Evolutionary conservation across 2,797 vertebrate genomes (phyloP).

Genomic region (Pangasius mekongensis): DNA sequence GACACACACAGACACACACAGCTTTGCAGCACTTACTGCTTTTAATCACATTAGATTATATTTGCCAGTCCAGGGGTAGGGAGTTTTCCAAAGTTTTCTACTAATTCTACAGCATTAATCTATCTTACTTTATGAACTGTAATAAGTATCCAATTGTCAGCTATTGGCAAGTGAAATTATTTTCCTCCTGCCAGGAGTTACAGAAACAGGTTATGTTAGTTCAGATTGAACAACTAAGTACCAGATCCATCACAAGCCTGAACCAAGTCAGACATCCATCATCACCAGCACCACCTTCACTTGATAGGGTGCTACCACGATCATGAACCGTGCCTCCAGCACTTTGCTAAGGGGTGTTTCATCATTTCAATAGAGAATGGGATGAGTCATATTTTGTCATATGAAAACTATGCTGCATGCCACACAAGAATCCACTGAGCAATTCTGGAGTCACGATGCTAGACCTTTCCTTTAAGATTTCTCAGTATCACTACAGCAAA

Average conservation of each 20-base stretch:
- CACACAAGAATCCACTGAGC: constrained; percentile 29
- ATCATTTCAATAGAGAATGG: constrained; percentile 40
- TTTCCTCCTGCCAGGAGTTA: not conserved
- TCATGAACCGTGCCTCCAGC: constrained; percentile 15
- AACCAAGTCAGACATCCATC: not conserved
- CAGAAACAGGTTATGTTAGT: not conserved
- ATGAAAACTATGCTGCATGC: constrained; percentile 43
- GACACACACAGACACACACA: too few relatives aligned
- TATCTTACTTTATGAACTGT: not conserved
- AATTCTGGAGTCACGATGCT: not conserved
- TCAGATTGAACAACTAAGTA: not conserved
- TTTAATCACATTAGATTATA: not conserved
- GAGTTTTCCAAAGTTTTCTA: not conserved
- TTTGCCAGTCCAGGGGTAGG: not conserved
- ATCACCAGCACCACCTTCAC: not conserved
- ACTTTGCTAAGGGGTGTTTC: constrained; percentile 5
- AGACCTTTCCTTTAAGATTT: not conserved
- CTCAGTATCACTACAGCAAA: not conserved
- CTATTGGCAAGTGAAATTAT: not conserved
- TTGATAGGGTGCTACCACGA: constrained; percentile 1
- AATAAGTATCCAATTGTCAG: not conserved
- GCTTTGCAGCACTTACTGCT: too few relatives aligned
- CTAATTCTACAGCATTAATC: not conserved
- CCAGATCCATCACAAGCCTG: not conserved
- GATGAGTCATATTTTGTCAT: constrained; percentile 46